Evolutionary conservation across 2,113 vertebrate genomes (phyloP).

Genomic region (Cephalopterus ornatus): DNA sequence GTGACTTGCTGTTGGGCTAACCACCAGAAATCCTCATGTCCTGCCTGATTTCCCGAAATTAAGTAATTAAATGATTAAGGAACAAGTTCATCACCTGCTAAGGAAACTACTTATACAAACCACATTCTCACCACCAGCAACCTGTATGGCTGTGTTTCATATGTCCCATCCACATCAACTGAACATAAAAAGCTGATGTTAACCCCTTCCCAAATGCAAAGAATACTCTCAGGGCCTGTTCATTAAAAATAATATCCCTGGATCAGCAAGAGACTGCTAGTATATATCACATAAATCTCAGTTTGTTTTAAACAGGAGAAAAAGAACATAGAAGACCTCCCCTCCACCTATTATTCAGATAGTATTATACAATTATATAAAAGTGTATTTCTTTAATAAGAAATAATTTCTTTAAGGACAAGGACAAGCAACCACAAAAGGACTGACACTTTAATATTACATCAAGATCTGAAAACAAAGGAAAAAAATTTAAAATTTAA

Average conservation of each 20-base stretch:
- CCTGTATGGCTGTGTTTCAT: not conserved
- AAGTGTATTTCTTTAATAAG: not conserved
- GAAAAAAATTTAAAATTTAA: not conserved
- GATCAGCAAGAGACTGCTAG: not conserved
- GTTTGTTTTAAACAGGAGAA: not conserved
- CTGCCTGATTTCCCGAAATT: not conserved
- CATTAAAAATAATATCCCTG: not conserved
- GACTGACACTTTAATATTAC: not conserved
- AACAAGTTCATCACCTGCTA: constrained; percentile 7
- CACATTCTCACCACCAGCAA: not conserved
- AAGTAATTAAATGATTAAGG: constrained; percentile 12
- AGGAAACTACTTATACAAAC: not conserved
- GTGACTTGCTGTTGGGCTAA: not conserved
- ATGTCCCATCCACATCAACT: accelerated
- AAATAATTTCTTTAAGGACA: too few species aligned
- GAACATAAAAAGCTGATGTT: not conserved
- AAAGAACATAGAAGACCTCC: not conserved
- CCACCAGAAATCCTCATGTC: not conserved
- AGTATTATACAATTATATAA: not conserved
- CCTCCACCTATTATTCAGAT: not conserved
- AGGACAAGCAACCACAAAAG: not conserved
- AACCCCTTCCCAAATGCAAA: not conserved
- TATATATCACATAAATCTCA: not conserved
- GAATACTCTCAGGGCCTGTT: not conserved
- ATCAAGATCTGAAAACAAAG: not conserved